A percentile compares a stretch with the other conserved stretches of the same genome.
phyloP scores from a whole-genome alignment of 2,113 vertebrate genomes.

The Zosterops borbonicus region DNA sequence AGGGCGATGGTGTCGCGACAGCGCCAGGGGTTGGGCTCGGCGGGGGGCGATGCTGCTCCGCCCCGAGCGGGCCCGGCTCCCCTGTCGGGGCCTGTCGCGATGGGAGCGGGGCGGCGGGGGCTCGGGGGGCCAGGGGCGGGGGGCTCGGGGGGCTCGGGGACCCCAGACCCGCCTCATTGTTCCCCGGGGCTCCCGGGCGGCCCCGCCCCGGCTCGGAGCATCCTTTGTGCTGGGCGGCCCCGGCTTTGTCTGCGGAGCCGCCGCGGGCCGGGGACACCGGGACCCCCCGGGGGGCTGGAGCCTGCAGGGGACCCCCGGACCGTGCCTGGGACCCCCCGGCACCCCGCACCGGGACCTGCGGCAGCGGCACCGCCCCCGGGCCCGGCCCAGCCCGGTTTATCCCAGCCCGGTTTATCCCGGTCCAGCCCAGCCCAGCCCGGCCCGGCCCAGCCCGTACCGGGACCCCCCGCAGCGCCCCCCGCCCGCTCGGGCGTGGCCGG shows the following conservation, averaged over 20 bases:
- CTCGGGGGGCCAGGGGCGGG: too few species aligned
- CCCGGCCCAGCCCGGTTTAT: neutral
- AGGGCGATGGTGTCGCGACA: neutral
- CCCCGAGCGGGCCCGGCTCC: neutral
- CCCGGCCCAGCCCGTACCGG: neutral
- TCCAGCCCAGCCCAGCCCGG: too few species aligned
- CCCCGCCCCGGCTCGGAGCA: slow-evolving; percentile 14
- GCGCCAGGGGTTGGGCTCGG: neutral
- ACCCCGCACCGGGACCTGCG: neutral
- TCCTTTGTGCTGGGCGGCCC: neutral
- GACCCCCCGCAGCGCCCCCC: neutral
- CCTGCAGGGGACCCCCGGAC: neutral
- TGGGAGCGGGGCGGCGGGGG: neutral
- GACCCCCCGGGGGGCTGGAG: neutral
- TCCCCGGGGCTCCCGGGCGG: neutral
- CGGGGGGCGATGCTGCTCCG: neutral
- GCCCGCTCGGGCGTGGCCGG: neutral
- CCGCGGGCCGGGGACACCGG: neutral
- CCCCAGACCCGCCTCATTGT: neutral
- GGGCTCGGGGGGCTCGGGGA: neutral
- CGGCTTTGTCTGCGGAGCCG: slow-evolving; percentile 3
- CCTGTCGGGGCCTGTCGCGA: neutral
- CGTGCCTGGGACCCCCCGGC: too few species aligned
- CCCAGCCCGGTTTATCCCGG: too few species aligned
- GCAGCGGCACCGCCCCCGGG: neutral